Percentiles rank a stretch among this genome's conserved stretches.
These are phyloP conservation scores for Drosophila eugracilis DNA, from an alignment of 1,140 invertebrate species.

Conservation along the genomic window DNA sequence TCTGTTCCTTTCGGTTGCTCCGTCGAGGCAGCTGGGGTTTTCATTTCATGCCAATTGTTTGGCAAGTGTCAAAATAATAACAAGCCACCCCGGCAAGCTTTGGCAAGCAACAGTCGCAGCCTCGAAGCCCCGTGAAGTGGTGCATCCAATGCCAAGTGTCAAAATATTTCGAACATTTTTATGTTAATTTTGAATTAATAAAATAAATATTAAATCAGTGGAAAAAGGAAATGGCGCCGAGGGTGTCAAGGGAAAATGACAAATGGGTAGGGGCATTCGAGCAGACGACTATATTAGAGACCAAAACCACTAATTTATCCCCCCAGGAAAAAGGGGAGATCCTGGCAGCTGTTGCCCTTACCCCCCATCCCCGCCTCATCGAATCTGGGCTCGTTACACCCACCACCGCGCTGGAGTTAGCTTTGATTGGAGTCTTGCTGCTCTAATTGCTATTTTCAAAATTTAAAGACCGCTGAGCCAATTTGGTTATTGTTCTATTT, in stretches of 20 bases:
- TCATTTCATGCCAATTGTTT: slow-evolving; percentile 78
- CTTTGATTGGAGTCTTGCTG: slow-evolving; percentile 59
- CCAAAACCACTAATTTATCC: slow-evolving; percentile 80
- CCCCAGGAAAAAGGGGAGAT: slow-evolving; percentile 49
- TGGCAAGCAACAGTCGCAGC: no score
- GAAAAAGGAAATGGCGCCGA: slow-evolving; percentile 31
- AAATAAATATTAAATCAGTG: slow-evolving; percentile 82
- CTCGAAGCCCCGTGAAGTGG: no score
- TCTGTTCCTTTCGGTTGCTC: slow-evolving; percentile 30
- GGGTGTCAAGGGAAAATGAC: slow-evolving; percentile 66
- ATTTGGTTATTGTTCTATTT: slow-evolving; percentile 68
- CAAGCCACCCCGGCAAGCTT: slow-evolving; percentile 64
- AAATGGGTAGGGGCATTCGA: slow-evolving; percentile 42
- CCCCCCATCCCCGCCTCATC: not conserved
- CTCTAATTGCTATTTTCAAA: slow-evolving; percentile 63
- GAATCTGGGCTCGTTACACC: slow-evolving; percentile 23
- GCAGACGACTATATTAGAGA: slow-evolving; percentile 72
- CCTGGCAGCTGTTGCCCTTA: slow-evolving; percentile 46
- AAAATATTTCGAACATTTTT: slow-evolving; percentile 77
- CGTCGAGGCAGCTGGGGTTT: slow-evolving; percentile 75
- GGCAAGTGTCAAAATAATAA: slow-evolving; percentile 82
- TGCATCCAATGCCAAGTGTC: slow-evolving; percentile 72
- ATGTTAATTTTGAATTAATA: slow-evolving; percentile 82
- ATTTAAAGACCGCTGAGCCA: slow-evolving; percentile 59
- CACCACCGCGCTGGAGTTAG: slow-evolving; percentile 30